phyloP scores from a whole-genome alignment of 2,113 vertebrate genomes.

The Bothrops jararaca region DNA sequence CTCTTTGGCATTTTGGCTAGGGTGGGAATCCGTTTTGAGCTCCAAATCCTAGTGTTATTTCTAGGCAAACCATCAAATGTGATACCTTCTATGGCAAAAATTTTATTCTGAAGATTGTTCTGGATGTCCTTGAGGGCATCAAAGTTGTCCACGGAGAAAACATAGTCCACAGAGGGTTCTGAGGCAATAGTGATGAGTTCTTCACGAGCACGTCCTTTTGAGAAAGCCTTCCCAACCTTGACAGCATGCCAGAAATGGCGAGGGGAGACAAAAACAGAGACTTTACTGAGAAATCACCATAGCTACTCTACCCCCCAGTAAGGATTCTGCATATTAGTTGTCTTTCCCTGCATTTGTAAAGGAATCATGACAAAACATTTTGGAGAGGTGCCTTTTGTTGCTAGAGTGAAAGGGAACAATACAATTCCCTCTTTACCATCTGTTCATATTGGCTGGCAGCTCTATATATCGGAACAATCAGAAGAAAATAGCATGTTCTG shows the following conservation, averaged over 20 bases:
- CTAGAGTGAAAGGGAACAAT: neutral
- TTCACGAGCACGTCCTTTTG: neutral
- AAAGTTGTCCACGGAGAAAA: constrained; percentile 61
- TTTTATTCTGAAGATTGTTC: constrained; percentile 60
- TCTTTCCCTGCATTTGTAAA: neutral
- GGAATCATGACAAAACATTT: neutral
- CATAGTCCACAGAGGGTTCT: constrained; percentile 11
- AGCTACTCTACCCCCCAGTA: neutral
- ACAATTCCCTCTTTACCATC: neutral
- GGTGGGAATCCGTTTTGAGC: neutral
- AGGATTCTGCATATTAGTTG: neutral
- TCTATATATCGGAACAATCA: neutral
- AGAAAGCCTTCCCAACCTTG: constrained; percentile 60
- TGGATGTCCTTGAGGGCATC: constrained; percentile 49
- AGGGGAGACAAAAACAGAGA: neutral
- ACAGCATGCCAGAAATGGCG: neutral
- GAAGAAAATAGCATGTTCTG: neutral
- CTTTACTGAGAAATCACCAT: neutral
- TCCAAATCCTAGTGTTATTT: neutral
- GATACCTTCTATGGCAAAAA: constrained; percentile 66
- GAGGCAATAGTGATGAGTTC: constrained; percentile 62
- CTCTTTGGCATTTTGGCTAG: neutral
- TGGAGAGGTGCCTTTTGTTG: neutral
- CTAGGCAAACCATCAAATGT: neutral
- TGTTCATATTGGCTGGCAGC: neutral